These are phyloP conservation scores for Sus cebifrons DNA, from an alignment of 2,797 vertebrate genomes.

Conservation along the genomic window DNA sequence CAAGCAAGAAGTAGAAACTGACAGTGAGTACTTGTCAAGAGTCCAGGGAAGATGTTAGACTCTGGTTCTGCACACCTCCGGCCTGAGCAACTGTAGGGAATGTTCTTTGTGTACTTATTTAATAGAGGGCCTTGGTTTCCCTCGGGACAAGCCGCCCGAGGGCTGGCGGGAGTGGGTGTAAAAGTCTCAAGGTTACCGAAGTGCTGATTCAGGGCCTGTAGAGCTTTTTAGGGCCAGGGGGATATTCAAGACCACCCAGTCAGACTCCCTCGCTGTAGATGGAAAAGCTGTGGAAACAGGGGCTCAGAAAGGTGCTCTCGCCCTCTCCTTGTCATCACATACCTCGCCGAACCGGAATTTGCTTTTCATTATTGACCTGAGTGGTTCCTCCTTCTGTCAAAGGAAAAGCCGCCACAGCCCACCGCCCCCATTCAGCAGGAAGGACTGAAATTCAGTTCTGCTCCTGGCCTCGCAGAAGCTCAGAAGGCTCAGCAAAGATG, in stretches of 20 bases:
- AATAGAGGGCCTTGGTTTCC: not conserved
- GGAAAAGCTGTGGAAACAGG: slow-evolving; percentile 28
- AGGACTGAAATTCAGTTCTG: not conserved
- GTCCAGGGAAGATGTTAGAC: not conserved
- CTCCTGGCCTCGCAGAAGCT: not conserved
- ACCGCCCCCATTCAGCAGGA: not conserved
- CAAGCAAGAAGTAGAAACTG: slow-evolving; percentile 92
- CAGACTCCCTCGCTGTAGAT: not conserved
- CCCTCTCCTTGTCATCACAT: not conserved
- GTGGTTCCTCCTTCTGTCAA: not conserved
- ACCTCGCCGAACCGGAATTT: not conserved
- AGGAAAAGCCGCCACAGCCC: not conserved
- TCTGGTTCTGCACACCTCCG: not conserved
- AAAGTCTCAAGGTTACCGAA: not conserved
- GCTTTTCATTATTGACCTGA: not conserved
- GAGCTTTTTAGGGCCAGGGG: not conserved
- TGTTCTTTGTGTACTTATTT: not conserved
- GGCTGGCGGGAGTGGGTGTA: not conserved
- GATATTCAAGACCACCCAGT: not conserved
- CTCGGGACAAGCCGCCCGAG: not conserved
- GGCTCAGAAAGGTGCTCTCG: not conserved
- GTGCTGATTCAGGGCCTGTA: not conserved
- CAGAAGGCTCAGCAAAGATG: not conserved
- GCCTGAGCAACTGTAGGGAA: not conserved
- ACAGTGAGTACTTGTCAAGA: slow-evolving; percentile 89